Conservation (phyloP, 2,113 vertebrate genomes). For the Euleptes europaea region DNA sequence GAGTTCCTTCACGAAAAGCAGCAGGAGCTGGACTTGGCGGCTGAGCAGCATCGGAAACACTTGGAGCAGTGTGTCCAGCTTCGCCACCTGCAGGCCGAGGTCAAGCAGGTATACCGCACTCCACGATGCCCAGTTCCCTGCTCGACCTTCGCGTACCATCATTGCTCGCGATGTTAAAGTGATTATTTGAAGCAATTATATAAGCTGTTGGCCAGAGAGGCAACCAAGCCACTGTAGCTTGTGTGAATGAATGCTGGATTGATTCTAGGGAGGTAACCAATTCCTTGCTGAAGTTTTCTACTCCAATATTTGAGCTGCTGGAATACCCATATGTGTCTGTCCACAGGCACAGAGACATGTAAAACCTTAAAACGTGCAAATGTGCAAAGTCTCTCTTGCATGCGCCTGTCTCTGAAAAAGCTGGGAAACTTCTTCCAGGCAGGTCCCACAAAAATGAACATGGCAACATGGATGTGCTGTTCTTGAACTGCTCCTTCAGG, state of each 20-base stretch:
- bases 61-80: conserved; percentile 98
- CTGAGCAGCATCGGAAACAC: conserved; percentile 94
- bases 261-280: neutral
- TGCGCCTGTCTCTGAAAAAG: too few species aligned
- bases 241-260: neutral
- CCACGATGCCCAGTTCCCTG: neutral
- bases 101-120: conserved; percentile 87
- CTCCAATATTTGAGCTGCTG: neutral
- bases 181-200: neutral
- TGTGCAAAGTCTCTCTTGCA: too few species aligned
- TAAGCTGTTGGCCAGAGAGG: neutral
- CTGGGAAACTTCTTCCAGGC: neutral
- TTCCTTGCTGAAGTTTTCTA: neutral
- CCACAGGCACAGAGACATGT: too few species aligned
- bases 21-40: conserved; percentile 91
- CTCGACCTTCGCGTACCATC: neutral
- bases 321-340: too few species aligned
- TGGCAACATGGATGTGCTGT: neutral
- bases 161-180: neutral
- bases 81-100: conserved; percentile 96
- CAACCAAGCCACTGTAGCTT: neutral
- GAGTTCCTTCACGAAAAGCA: conserved; percentile 99
- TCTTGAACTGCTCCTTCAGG: neutral
- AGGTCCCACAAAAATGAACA: neutral
- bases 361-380: too few species aligned